Evolutionary conservation across 1,140 invertebrate species (phyloP), one percentile per base, ranked within the genome.

Genomic region (Pygmarrhopalites habei): DNA sequence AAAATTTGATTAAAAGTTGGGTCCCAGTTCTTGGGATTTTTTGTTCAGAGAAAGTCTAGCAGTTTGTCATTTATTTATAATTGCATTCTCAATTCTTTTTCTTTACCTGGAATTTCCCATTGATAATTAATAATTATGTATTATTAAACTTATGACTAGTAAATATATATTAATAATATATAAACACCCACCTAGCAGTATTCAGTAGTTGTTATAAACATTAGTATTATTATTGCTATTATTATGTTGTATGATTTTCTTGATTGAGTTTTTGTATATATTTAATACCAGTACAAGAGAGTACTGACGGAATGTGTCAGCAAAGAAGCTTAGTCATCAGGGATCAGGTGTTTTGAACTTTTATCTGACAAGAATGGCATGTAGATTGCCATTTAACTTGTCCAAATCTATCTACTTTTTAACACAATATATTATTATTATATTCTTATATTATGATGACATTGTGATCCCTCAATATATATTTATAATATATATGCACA

Each of bases 21-120:
- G 53, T 65, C 64, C 58, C 64, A 60, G 64, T 60, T 65, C 56
- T 65, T 55, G 64, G 64, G 58, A 65, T 60, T 65, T 65, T 65
- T 65, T 35, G 52, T 65, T 65, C 52, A 25, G 44, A 47, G n/a
- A 47, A 15, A 35, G 32, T 47, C 44, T 47, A 47, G 44, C n/a
- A 21, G 44, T 25, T 47, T 25, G 17, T 25, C 44, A 47, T 47
- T 47, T 47, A 47, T 47, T 47, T 59, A 46, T 47, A 29, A 29
- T 17, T 60, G 58, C 47, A 47, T 60, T 47, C 43, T 47, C 17
- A 17, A 49, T 60, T 60, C 28, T 32, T 60, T 49, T 47, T 60
- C 26, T 49, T 47, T 60, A 41, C 47, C 19, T 47, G 4, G 17
- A 47, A 12, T 21, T 47, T 47, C 7, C 19, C 19, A 10, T 47